Evolutionary conservation across 2,113 vertebrate species (phyloP), one percentile per base, ranked within the genome.

Genomic region (Rana temporaria): DNA sequence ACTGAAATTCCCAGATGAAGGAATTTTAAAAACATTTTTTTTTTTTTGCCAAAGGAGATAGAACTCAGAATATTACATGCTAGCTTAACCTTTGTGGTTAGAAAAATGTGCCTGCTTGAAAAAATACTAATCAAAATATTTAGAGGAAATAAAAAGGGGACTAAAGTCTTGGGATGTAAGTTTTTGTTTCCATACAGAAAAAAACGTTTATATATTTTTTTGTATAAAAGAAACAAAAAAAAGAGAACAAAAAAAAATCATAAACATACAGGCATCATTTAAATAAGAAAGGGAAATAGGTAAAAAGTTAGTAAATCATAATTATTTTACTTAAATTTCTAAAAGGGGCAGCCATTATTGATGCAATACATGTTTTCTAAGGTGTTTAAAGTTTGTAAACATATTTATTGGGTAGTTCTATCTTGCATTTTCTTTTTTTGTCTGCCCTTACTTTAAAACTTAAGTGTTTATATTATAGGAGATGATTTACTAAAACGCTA

Each of bases 1-100:
- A 70, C 57, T 63, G 34, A 81, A 81, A 71, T 81, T 82, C 79
- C 60, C 69, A 82, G 57, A 34, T 73, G 69, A 64, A 63, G 56
- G 60, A 66, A 82, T 65, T 20, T 24, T 55, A 3, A 71, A 81
- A 42, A n/a, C n/a, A n/a, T n/a, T n/a, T n/a, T 30, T 53, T 55
- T 60, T 81, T 81, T 60, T 66, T 72, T 19, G 57, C 32, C 14
- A 55, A 73, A 63, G 22, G 42, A 81, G 79, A 81, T 81, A 81
- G 59, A 81, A 73, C 74, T 74, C 62, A 82, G 79, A 70, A 74
- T 82, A 82, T 74, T 73, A 74, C 70, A 82, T 82, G 70, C 74
- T 82, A 65, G 79, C 62, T 74, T 74, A 82, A 66, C 70, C 79
- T 82, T 82, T 82, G 79, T 74, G 79, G 79, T 48, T 57, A 66